These are phyloP conservation scores for Epirrhoe alternata DNA, from an alignment of 2,888 invertebrate species.

Conservation along the genomic window DNA sequence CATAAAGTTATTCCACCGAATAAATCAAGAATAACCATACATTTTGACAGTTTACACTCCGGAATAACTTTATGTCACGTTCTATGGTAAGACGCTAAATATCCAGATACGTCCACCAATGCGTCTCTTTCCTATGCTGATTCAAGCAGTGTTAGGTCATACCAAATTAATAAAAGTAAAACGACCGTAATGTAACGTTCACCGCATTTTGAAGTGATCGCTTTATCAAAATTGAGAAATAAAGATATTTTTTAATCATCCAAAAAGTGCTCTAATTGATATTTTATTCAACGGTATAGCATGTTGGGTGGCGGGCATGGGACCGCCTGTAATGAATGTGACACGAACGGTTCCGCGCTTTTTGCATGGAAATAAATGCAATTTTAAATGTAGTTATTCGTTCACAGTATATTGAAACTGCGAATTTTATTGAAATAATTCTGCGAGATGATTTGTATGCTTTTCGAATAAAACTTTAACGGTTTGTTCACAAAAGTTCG, in stretches of 20 bases:
- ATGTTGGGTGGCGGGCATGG: conserved; percentile 78
- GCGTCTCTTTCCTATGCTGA: too few relatives aligned
- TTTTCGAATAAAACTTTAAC: neutral
- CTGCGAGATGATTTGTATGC: conserved; percentile 17
- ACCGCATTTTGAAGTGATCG: conserved; percentile 44
- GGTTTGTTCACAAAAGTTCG: neutral
- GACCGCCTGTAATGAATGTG: conserved; percentile 72
- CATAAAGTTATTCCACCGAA: too few relatives aligned
- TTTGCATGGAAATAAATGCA: conserved; percentile 63
- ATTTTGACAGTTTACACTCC: too few relatives aligned
- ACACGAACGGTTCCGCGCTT: conserved; percentile 64
- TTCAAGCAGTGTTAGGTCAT: too few relatives aligned
- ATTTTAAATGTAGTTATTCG: conserved; percentile 41
- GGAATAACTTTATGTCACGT: too few relatives aligned
- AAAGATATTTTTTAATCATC: conserved; percentile 69
- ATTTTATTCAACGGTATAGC: conserved; percentile 79
- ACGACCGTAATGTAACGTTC: neutral
- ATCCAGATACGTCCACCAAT: too few relatives aligned
- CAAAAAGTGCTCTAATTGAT: conserved; percentile 81
- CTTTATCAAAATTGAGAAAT: conserved; percentile 81
- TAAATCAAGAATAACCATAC: too few relatives aligned
- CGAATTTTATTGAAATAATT: conserved; percentile 35
- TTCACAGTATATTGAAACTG: conserved; percentile 43
- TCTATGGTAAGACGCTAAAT: too few relatives aligned
- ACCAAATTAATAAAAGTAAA: neutral